Conservation (phyloP, 2,113 vertebrate species). For the Rhinogobius similis region DNA sequence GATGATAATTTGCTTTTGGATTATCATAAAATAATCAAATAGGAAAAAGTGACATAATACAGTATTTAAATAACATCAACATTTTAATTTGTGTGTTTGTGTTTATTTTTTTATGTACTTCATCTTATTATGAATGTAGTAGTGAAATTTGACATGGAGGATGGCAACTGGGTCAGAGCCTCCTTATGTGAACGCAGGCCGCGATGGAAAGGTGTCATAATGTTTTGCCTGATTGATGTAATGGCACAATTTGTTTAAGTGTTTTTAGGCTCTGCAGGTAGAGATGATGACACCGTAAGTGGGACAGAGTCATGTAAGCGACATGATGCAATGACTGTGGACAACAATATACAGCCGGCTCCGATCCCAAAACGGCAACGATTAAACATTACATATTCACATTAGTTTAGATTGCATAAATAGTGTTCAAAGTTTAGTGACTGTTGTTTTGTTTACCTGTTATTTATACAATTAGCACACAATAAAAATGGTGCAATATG, state of each 20-base stretch:
- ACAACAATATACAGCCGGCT: neutral
- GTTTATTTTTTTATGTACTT: too few species aligned
- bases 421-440: neutral
- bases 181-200: too few species aligned
- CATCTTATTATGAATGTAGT: too few species aligned
- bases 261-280: constrained; percentile 2
- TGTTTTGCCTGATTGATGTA: neutral
- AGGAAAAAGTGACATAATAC: too few species aligned
- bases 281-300: neutral
- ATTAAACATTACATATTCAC: neutral
- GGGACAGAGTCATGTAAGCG: neutral
- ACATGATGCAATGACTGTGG: neutral
- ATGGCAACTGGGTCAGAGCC: neutral
- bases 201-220: neutral
- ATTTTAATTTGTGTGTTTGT: too few species aligned
- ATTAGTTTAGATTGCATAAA: neutral
- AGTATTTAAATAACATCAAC: too few species aligned
- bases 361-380: neutral
- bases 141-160: neutral
- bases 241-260: neutral
- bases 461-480: too few species aligned
- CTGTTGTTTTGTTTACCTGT: too few species aligned
- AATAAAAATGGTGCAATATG: too few species aligned
- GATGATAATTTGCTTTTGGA: too few species aligned
- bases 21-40: too few species aligned